Conservation (phyloP, 2,888 invertebrate genomes). For the Siphlonurus alternatus region DNA sequence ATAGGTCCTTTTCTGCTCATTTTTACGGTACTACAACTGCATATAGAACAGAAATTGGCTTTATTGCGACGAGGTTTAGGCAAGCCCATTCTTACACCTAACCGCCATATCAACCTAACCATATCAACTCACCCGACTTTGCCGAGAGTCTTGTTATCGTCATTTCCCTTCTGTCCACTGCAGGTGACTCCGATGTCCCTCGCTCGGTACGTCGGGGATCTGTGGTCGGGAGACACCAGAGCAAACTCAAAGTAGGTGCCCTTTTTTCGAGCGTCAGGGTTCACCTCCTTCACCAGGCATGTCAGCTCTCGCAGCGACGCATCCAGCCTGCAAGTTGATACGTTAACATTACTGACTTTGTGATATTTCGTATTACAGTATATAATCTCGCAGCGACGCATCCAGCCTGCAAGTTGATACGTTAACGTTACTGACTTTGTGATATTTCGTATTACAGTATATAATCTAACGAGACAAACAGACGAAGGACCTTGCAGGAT, state of each 20-base stretch:
- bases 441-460: no score
- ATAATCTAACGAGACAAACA: constrained; percentile 40
- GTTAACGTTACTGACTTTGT: no score
- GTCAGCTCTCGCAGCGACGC: constrained; percentile 92
- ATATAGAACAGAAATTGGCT: no score
- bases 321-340: constrained; percentile 41
- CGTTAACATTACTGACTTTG: no score
- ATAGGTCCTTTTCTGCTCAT: no score
- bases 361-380: no score
- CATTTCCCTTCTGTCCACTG: constrained; percentile 79
- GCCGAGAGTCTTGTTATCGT: constrained; percentile 82
- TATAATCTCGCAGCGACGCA: constrained; percentile 84
- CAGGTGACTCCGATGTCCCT: constrained; percentile 90
- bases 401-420: constrained; percentile 41
- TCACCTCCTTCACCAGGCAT: constrained; percentile 94
- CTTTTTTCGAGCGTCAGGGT: constrained; percentile 86
- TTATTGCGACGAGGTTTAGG: no score
- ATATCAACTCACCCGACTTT: constrained; percentile 41
- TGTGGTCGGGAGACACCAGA: constrained; percentile 58
- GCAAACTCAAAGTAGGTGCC: constrained; percentile 97
- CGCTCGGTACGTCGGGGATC: constrained; percentile 53
- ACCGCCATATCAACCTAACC: no score
- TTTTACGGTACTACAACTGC: no score
- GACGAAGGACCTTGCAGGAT: no score
- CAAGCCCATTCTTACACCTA: no score